Base-by-base conservation (phyloP, 2,113 vertebrate genomes). In the Coturnix japonica region DNA sequence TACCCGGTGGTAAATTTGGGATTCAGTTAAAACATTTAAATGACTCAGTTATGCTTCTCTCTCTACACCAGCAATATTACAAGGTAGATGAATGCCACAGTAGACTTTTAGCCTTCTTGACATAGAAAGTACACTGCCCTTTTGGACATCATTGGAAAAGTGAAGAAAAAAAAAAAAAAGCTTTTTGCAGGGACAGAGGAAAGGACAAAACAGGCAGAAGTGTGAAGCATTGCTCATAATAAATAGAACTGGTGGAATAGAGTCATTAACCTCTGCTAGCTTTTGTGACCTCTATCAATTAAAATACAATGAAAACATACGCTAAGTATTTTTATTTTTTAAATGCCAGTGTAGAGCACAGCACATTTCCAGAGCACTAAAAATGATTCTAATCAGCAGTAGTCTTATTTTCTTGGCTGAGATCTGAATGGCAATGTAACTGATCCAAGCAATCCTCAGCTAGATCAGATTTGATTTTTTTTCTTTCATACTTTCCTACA, bases 11-110 rank as follows among this genome's bases (percentile, higher is more conserved):
- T 76, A 81, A 72, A 94, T 43, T 46, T 39, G 84, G 15, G 39
- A 61, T 91, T 94, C 79, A 78, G 73, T 82, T 74, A 92, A 96
- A 95, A 90, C 31, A 75, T 72, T 74, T 69, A 80, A 89, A 85
- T 59, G 54, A 85, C n/a, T 82, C 80, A 88, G 51, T 88, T 81
- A 76, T 70, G 41, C 60, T 80, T 54, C 78, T 78, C 13, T 43
- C 81, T 87, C 81, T 89, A 70, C 39, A 85, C 43, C 64, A 85
- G 79, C 16, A 85, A 73, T 6, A n/a, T 89, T 76, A 70, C 25
- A 51, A 56, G 33, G 46, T 54, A 79, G 63, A 76, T 47, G 15
- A 79, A 80, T 37, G 60, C 15, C 13, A 6, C 6, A 14, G 31
- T 37, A 60, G 41, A 69, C 22, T 85, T 81, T 49, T 35, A 91